Conservation (phyloP, 2,888 invertebrate genomes). For the Drosophila maculinotata region DNA sequence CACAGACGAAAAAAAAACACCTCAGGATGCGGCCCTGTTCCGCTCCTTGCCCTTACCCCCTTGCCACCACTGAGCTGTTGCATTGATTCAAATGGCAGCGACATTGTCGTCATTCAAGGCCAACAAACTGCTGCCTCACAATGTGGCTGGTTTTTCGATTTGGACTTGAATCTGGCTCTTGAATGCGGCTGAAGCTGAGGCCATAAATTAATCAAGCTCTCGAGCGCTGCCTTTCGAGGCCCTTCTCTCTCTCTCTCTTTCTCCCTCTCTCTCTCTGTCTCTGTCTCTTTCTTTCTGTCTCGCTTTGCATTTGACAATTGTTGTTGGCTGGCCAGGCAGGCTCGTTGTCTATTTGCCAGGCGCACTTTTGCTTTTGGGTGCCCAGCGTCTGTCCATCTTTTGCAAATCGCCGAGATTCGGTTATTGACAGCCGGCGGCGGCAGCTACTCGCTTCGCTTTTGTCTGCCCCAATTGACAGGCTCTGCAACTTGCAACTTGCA, state of each 20-base stretch:
- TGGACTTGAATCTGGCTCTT: slow-evolving; percentile 12
- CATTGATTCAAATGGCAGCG: slow-evolving; percentile 60
- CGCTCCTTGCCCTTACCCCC: not conserved
- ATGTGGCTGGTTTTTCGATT: slow-evolving; percentile 50
- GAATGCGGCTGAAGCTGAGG: slow-evolving; percentile 31
- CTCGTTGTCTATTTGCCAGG: slow-evolving; percentile 53
- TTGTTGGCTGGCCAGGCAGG: slow-evolving; percentile 22
- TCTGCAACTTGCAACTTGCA: slow-evolving; percentile 35
- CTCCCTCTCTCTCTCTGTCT: slow-evolving; percentile 3
- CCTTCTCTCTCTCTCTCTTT: slow-evolving; percentile 4
- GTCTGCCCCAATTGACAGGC: slow-evolving; percentile 64
- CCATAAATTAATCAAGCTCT: slow-evolving; percentile 75
- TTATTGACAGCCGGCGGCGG: slow-evolving; percentile 63
- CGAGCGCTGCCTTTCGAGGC: slow-evolving; percentile 20
- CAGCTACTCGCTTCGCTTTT: slow-evolving; percentile 27
- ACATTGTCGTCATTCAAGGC: slow-evolving; percentile 70
- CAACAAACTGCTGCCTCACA: slow-evolving; percentile 54
- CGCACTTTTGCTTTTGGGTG: slow-evolving; percentile 71
- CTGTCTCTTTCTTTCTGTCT: slow-evolving; percentile 7
- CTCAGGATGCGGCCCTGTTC: slow-evolving; percentile 27
- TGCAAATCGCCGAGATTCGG: slow-evolving; percentile 66
- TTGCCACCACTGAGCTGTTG: slow-evolving; percentile 15
- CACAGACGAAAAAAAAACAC: slow-evolving; percentile 45
- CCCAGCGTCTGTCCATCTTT: slow-evolving; percentile 52
- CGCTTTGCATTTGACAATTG: slow-evolving; percentile 70